phyloP scores from a whole-genome alignment of 1,140 invertebrate genomes.

The Geopemphigus sp. region DNA sequence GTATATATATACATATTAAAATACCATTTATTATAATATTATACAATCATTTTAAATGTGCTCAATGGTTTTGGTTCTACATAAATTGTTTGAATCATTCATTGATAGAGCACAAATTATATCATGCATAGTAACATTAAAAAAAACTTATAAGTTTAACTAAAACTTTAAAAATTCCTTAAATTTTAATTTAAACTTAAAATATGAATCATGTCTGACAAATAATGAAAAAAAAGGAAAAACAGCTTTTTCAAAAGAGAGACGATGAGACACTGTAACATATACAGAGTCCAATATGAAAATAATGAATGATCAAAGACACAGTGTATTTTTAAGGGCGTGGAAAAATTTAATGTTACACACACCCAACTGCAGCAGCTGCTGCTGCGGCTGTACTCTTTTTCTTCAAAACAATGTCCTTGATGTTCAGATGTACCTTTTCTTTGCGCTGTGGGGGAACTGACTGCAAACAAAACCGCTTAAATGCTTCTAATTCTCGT shows the following conservation, averaged over 20 bases:
- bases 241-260: constrained; percentile 32
- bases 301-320: constrained; percentile 35
- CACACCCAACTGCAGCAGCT: constrained; percentile 53
- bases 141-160: constrained; percentile 4
- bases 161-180: constrained; percentile 24
- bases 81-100: constrained; percentile 34
- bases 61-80: constrained; percentile 48
- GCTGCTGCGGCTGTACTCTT: constrained; percentile 55
- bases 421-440: constrained; percentile 70
- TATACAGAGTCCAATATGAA: constrained; percentile 20
- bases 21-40: constrained; percentile 46
- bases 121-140: constrained; percentile 31
- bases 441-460: constrained; percentile 67
- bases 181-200: constrained; percentile 26
- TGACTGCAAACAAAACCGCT: constrained; percentile 73
- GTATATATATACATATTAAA: constrained; percentile 25
- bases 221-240: constrained; percentile 13
- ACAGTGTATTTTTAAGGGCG: background rate
- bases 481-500: constrained; percentile 74
- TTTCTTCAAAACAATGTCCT: constrained; percentile 70
- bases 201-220: constrained; percentile 12
- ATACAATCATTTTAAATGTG: constrained; percentile 41
- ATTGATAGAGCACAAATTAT: constrained; percentile 40
- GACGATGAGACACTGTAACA: constrained; percentile 31
- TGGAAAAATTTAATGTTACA: constrained; percentile 24